phyloP scores from a whole-genome alignment of 2,797 vertebrate genomes.

The Poecilia gillii region DNA sequence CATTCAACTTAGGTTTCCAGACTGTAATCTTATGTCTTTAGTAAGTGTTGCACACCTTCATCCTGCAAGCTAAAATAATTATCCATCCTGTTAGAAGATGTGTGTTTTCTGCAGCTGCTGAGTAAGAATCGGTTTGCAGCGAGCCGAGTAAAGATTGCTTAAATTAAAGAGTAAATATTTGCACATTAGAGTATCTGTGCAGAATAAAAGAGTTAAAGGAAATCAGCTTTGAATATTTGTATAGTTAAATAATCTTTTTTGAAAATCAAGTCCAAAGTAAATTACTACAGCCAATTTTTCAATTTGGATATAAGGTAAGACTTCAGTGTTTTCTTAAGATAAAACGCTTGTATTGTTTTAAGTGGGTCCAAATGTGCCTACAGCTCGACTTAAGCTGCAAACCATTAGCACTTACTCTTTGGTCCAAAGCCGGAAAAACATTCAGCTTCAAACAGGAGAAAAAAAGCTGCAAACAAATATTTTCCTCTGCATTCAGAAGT shows the following conservation, averaged over 20 bases:
- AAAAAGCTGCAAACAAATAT: conserved; percentile 20
- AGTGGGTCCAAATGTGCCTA: conserved; percentile 67
- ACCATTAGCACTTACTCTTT: conserved; percentile 49
- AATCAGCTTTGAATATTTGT: neutral
- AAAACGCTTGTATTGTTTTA: conserved; percentile 48
- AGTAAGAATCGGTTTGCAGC: neutral
- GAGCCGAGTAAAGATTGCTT: neutral
- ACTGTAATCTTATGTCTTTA: neutral
- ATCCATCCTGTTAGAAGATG: neutral
- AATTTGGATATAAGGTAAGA: conserved; percentile 32
- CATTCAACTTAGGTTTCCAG: neutral
- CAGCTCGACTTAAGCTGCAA: conserved; percentile 50
- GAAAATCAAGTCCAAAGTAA: conserved; percentile 40
- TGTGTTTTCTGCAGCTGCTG: neutral
- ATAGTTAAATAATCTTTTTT: neutral
- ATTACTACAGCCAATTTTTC: conserved; percentile 48
- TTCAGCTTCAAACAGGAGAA: conserved; percentile 35
- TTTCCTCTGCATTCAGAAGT: conserved; percentile 7
- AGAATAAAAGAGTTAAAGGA: neutral
- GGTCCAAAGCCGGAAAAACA: conserved; percentile 35
- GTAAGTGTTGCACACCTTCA: neutral
- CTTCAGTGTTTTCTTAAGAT: conserved; percentile 22
- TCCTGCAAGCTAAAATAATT: neutral
- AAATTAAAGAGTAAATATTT: neutral
- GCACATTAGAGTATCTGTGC: neutral